Evolutionary conservation across 2,888 invertebrate species (phyloP).

Genomic region (Idaea aversata): DNA sequence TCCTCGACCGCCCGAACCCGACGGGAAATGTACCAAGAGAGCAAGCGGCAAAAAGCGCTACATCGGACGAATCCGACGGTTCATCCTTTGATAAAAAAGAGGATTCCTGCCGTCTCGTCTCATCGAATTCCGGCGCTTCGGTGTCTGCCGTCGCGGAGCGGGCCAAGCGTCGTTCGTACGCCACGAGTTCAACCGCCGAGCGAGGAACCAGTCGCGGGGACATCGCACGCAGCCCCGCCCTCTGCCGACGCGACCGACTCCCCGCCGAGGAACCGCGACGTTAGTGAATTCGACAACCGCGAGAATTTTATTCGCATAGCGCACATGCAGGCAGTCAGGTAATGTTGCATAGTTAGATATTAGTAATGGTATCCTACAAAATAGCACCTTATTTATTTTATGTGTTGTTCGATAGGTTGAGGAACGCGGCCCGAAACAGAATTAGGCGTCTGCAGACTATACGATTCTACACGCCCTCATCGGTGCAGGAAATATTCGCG

Average conservation of each 20-base stretch:
- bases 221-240: conserved; percentile 42
- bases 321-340: conserved; percentile 63
- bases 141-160: conserved; percentile 42
- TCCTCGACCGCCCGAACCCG: conserved; percentile 64
- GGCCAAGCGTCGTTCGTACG: conserved; percentile 28
- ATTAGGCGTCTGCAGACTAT: conserved; percentile 68
- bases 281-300: conserved; percentile 61
- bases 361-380: background rate
- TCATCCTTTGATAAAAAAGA: conserved; percentile 60
- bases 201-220: conserved; percentile 59
- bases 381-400: background rate
- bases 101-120: conserved; percentile 57
- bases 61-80: conserved; percentile 66
- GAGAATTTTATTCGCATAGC: conserved; percentile 67
- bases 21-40: conserved; percentile 63
- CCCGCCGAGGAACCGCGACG: conserved; percentile 31
- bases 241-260: conserved; percentile 51
- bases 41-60: conserved; percentile 62
- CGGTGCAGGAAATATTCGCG: conserved; percentile 68
- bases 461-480: conserved; percentile 66
- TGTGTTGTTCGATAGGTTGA: conserved; percentile 25
- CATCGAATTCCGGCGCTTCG: conserved; percentile 66
- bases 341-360: background rate
- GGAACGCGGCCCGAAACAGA: conserved; percentile 64
- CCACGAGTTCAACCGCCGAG: conserved; percentile 34